Percentiles rank a stretch among this genome's conserved stretches.
phyloP scores from a whole-genome alignment of 1,140 invertebrate genomes.

The Latrodectus geometricus region DNA sequence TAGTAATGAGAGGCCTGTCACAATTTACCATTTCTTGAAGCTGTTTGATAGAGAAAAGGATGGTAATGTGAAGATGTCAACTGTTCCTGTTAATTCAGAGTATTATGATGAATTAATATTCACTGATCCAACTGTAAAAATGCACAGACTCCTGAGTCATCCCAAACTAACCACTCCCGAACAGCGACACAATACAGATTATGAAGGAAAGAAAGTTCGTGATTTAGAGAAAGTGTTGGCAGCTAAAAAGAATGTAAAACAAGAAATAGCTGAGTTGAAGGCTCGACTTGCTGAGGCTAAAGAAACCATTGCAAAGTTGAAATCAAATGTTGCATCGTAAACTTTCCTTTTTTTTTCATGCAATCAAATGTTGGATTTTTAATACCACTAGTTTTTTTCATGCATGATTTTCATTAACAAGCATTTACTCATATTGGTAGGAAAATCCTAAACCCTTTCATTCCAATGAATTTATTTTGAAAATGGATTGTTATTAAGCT shows the following conservation, averaged over 20 bases:
- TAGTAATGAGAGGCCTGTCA: conserved; percentile 85
- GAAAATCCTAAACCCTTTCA: too few relatives aligned
- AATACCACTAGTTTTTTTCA: too few relatives aligned
- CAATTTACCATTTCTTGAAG: conserved; percentile 71
- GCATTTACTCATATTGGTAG: too few relatives aligned
- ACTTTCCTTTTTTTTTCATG: neutral
- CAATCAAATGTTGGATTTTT: too few relatives aligned
- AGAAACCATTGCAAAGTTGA: conserved; percentile 87
- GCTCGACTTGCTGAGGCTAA: conserved; percentile 89
- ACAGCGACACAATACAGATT: conserved; percentile 73
- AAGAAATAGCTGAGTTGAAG: conserved; percentile 87
- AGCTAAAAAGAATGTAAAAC: conserved; percentile 85
- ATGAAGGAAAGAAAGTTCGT: conserved; percentile 88
- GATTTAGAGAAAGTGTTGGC: conserved; percentile 82
- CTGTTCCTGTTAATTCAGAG: conserved; percentile 53
- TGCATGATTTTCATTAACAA: too few relatives aligned
- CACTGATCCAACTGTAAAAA: conserved; percentile 90
- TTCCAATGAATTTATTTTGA: too few relatives aligned
- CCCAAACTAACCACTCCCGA: conserved; percentile 77
- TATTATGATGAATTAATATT: conserved; percentile 76
- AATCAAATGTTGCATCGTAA: conserved; percentile 10
- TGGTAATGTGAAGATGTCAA: conserved; percentile 29
- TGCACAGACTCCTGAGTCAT: conserved; percentile 88
- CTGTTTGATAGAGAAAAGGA: conserved; percentile 48
- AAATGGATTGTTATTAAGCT: too few relatives aligned